A percentile compares a stretch with the other conserved stretches of the same genome.
Conservation (phyloP, 2,797 vertebrate species). For the Echiichthys vipera region DNA sequence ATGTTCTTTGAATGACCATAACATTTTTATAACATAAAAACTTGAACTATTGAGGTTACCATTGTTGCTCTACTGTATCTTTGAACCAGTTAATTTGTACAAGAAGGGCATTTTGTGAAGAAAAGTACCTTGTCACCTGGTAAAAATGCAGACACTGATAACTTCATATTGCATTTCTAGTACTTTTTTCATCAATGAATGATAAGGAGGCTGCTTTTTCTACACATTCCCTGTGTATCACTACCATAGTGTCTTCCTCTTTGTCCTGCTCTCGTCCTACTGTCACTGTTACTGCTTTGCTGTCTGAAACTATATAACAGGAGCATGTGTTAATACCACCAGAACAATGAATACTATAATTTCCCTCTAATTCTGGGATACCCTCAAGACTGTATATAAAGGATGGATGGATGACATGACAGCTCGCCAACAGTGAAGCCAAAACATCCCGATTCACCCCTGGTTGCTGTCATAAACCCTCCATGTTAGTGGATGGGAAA, state of each 20-base stretch:
- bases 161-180: neutral
- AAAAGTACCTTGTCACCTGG: neutral
- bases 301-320: conserved; percentile 41
- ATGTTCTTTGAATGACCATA: neutral
- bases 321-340: neutral
- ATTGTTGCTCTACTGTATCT: neutral
- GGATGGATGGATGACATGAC: too few species aligned
- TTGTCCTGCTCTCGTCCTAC: conserved; percentile 72
- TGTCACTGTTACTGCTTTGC: conserved; percentile 74
- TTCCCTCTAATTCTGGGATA: neutral
- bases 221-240: neutral
- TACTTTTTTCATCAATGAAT: neutral
- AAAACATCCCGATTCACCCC: too few species aligned
- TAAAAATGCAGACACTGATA: neutral
- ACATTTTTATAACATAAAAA: neutral
- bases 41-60: too few species aligned
- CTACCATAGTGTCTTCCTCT: conserved; percentile 60
- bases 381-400: too few species aligned
- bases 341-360: neutral
- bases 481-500: too few species aligned
- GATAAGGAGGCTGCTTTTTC: too few species aligned
- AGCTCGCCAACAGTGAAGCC: too few species aligned
- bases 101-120: neutral
- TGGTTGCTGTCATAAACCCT: too few species aligned
- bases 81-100: neutral